Percentiles rank a stretch among this genome's conserved stretches.
These are phyloP conservation scores for Leptopterna dolabrata DNA, from an alignment of 2,888 invertebrate species.

Conservation along the genomic window DNA sequence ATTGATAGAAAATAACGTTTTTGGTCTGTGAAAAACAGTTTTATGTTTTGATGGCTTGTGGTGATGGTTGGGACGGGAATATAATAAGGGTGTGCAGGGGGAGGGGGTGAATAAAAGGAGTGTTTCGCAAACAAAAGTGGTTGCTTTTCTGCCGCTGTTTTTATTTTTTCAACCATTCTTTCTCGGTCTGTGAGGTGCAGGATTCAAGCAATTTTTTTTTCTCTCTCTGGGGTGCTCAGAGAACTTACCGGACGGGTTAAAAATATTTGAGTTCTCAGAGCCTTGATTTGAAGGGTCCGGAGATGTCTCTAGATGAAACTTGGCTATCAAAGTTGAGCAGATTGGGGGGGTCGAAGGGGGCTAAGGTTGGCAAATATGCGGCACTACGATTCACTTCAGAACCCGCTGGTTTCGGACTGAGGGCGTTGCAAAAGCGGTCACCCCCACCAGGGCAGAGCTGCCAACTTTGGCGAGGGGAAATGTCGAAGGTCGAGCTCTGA, in stretches of 20 bases:
- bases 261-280: not conserved
- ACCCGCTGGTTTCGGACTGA: slow-evolving; percentile 6
- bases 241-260: not conserved
- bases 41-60: not conserved
- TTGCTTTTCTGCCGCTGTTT: not conserved
- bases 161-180: not conserved
- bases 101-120: not conserved
- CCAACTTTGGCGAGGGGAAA: not conserved
- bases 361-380: not conserved
- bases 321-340: not conserved
- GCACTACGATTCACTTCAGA: not conserved
- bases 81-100: not conserved
- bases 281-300: not conserved
- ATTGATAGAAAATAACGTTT: not conserved
- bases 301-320: not conserved
- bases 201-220: not conserved
- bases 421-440: not conserved
- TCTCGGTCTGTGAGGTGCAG: not conserved
- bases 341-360: not conserved
- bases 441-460: not conserved
- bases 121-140: not conserved
- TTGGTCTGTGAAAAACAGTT: not conserved
- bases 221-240: not conserved
- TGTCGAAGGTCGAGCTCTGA: not conserved
- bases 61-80: not conserved